Base-by-base conservation (phyloP, 2,888 invertebrate species). In the Yponomeuta malinellus region DNA sequence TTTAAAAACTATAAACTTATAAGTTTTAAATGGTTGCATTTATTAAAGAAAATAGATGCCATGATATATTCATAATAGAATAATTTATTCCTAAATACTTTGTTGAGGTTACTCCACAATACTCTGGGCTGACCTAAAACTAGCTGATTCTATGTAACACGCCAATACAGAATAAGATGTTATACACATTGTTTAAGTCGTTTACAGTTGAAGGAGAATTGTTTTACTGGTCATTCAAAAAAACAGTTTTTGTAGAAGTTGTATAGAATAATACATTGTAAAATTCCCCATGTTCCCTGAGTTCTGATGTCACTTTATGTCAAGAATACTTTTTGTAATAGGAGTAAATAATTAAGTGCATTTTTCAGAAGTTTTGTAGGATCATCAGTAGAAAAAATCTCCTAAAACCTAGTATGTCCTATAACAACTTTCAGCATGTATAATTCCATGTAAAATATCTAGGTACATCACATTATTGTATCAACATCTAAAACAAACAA, bases 401-500 rank as follows among this genome's bases (percentile, higher is more conserved):
- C 43, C 43, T 43, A 43, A 43, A 43, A 43, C 43, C 43, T 43
- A 43, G 6, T 43, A 37, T 43, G 4, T 43, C 8, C 43, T 43
- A 33, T 5, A 43, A 43, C 43, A 43, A 43, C 43, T 43, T 5
- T 43, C 43, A 43, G 9, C 43, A 43, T 43, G 43, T 43, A 43
- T 43, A 43, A 43, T 43, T 43, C 43, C 43, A 43, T 43, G 43
- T 43, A 43, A 43, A 43, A 43, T 43, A 43, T 23, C 31, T 65
- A 65, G 29, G 31, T 65, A 65, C 65, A 65, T 65, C 65, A 65
- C 65, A 65, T 65, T 31, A 65, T 65, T 29, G 65, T 65, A 31
- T 31, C 33, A 65, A 65, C 65, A 65, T 9, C 31, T 65, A 84
- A 82, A 86, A 86, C 83, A 83, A 80, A 76, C 78, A 80, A 75